Evolutionary conservation across 2,797 vertebrate genomes (phyloP).

Genomic region (Neosilurus mollespiculum): DNA sequence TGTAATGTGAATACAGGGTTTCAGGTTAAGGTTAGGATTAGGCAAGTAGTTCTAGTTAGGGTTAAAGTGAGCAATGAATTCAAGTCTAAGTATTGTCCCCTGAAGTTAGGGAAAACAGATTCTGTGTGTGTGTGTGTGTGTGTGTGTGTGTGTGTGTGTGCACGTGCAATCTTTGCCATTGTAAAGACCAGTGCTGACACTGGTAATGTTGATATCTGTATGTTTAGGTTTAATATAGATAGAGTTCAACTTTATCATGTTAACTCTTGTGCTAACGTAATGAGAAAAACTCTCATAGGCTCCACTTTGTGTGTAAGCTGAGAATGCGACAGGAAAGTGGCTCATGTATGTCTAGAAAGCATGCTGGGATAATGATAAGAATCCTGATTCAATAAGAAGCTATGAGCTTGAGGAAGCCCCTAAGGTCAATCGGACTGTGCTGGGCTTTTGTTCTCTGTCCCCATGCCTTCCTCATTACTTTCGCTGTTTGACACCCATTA

Average conservation of each 20-base stretch:
- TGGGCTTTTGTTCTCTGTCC: conserved; percentile 25
- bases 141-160: not conserved
- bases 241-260: not conserved
- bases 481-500: conserved; percentile 35
- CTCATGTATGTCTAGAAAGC: conserved; percentile 8
- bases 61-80: too few species aligned
- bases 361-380: conserved; percentile 7
- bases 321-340: conserved; percentile 2
- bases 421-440: conserved; percentile 18
- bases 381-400: conserved; percentile 20
- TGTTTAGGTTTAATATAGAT: not conserved
- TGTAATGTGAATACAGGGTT: too few species aligned
- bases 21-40: too few species aligned
- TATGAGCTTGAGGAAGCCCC: conserved; percentile 21
- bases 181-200: not conserved
- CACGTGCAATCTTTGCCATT: not conserved
- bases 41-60: too few species aligned
- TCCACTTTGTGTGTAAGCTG: not conserved
- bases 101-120: too few species aligned
- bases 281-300: not conserved
- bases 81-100: too few species aligned
- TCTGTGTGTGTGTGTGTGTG: not conserved
- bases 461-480: conserved; percentile 28
- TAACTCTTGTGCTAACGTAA: not conserved
- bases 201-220: not conserved